Percentiles rank a stretch among this genome's conserved stretches.
Evolutionary conservation across 2,797 vertebrate species (phyloP).

Genomic region (Lacerta bilineata): DNA sequence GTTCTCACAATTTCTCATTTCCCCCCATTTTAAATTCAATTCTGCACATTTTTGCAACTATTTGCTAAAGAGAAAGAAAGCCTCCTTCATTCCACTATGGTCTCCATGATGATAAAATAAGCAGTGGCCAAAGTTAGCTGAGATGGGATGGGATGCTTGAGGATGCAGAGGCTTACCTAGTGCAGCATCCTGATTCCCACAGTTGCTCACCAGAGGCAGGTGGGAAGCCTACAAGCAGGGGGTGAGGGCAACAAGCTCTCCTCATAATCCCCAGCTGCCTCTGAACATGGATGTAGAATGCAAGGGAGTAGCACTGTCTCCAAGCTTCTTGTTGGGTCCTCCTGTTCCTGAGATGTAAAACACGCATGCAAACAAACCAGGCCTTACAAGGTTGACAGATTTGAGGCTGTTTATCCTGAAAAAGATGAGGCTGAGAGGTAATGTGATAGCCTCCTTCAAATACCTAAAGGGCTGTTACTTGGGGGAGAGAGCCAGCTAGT

Average conservation of each 20-base stretch:
- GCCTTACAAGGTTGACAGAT: no score
- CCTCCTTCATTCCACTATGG: not conserved
- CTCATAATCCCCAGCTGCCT: not conserved
- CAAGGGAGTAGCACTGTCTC: not conserved
- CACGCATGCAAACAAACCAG: not conserved
- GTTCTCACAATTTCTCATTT: no score
- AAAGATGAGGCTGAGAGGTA: no score
- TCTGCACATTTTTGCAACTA: no score
- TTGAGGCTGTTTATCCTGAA: no score
- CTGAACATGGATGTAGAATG: not conserved
- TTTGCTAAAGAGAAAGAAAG: not conserved
- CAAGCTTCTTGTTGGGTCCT: not conserved
- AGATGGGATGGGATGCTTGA: not conserved
- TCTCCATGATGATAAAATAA: not conserved
- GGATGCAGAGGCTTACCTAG: not conserved
- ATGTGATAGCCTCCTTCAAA: no score
- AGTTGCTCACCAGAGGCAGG: not conserved
- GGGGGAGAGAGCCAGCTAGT: no score
- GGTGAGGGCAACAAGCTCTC: not conserved
- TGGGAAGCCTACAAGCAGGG: not conserved
- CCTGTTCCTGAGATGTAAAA: not conserved
- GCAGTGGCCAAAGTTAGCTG: not conserved
- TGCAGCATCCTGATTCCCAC: not conserved
- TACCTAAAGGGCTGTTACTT: no score
- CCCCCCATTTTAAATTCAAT: no score